These are phyloP conservation scores for Nycticebus coucang DNA, from an alignment of 2,113 vertebrate species.

Conservation along the genomic window DNA sequence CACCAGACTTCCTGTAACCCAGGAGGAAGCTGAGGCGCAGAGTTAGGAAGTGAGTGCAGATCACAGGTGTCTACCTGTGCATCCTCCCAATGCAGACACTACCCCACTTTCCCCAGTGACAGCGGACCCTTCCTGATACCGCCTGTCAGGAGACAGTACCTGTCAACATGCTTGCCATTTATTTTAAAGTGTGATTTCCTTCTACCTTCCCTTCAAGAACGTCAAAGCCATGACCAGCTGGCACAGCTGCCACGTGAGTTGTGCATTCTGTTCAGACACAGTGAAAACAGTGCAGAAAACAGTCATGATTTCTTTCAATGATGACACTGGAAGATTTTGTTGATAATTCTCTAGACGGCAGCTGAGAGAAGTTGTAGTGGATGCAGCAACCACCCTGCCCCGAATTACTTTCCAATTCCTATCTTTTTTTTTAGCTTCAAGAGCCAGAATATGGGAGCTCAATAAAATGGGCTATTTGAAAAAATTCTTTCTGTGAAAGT, in stretches of 20 bases:
- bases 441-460: not conserved
- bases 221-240: not conserved
- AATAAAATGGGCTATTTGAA: constrained; percentile 5
- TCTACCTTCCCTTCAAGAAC: not conserved
- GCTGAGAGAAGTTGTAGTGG: no score
- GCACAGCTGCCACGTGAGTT: not conserved
- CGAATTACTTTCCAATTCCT: not conserved
- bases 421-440: not conserved
- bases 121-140: not conserved
- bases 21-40: not conserved
- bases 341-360: not conserved
- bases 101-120: not conserved
- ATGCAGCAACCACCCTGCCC: not conserved
- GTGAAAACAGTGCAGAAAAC: not conserved
- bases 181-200: not conserved
- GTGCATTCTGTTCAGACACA: not conserved
- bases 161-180: not conserved
- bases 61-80: not conserved
- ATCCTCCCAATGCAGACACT: not conserved
- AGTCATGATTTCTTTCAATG: not conserved
- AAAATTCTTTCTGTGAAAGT: not conserved
- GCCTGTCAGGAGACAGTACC: not conserved
- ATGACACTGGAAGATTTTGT: not conserved
- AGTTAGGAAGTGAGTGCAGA: not conserved
- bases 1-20: not conserved